Evolutionary conservation across 92 coral and sea anemone species (phyloP), one percentile per base, ranked within the genome.

Genomic region (Phymanthus crucifer): DNA sequence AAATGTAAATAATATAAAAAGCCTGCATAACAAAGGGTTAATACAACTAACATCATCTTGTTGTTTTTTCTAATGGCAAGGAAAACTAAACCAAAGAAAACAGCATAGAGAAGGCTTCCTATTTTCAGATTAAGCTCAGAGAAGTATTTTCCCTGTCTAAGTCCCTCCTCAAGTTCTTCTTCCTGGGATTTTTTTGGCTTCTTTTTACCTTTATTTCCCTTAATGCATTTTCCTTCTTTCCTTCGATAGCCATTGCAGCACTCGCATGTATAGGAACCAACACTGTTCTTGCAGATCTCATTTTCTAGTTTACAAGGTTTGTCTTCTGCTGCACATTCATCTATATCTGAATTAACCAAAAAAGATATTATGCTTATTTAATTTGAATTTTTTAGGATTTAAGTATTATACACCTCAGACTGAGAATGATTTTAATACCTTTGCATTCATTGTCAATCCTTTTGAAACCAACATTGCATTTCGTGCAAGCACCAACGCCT

Each of bases 381-480:
- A 50, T 50, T 21, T 50, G 19, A 45, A 5, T 5, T 5, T 45
- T 45, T 11, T 45, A 54, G n/a, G 27, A 50, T n/a, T n/a, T n/a
- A n/a, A n/a, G n/a, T n/a, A n/a, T n/a, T n/a, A n/a, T n/a, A n/a
- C n/a, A n/a, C n/a, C n/a, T n/a, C n/a, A n/a, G n/a, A n/a, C n/a
- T n/a, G n/a, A n/a, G n/a, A 4, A 31, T n/a, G n/a, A 34, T 7
- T 27, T 24, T 26, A 10, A 10, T 86, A 95, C 99, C 99, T 95
- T 90, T 88, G 61, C 99, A 95, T 47, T 89, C 94, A 69, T 89
- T 90, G 33, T 93, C 95, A 12, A 79, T 71, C 83, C 85, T 90
- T 71, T 93, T 88, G 80, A 86, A 95, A 32, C 99, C 99, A 58
- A 71, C 69, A 75, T 40, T 93, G 68, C 99, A 95, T 80, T 93